A percentile compares a stretch with the other conserved stretches of the same genome.
These are phyloP conservation scores for Athalia rosae DNA, from an alignment of 2,888 invertebrate genomes.

Conservation along the genomic window DNA sequence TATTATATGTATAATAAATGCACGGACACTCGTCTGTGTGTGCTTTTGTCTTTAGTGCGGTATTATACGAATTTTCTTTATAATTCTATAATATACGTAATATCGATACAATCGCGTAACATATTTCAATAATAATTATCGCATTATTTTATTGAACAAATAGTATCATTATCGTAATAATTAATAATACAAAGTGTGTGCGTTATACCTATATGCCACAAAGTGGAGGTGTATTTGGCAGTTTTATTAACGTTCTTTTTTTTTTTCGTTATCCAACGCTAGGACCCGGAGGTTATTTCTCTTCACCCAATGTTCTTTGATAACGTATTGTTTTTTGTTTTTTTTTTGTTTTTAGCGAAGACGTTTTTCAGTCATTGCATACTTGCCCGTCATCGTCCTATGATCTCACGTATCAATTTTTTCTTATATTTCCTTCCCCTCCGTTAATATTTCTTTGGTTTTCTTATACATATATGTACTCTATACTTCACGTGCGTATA, in stretches of 20 bases:
- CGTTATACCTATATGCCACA: conserved; percentile 56
- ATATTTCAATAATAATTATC: neutral
- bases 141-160: conserved; percentile 24
- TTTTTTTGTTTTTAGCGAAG: conserved; percentile 15
- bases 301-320: conserved; percentile 4
- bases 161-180: conserved; percentile 56
- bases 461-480: no score
- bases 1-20: conserved; percentile 40
- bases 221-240: conserved; percentile 59
- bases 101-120: no score
- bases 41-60: no score
- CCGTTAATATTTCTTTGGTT: conserved; percentile 31
- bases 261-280: conserved; percentile 38
- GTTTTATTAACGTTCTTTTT: conserved; percentile 51
- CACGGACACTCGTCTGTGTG: neutral
- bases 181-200: conserved; percentile 62
- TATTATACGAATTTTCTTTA: neutral
- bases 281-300: conserved; percentile 4
- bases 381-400: conserved; percentile 19
- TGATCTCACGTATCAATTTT: neutral
- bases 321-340: neutral
- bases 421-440: neutral
- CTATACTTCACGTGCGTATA: neutral
- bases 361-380: conserved; percentile 32
- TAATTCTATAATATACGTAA: no score